phyloP scores from a whole-genome alignment of 2,113 vertebrate genomes.

The Haplochromis burtoni region DNA sequence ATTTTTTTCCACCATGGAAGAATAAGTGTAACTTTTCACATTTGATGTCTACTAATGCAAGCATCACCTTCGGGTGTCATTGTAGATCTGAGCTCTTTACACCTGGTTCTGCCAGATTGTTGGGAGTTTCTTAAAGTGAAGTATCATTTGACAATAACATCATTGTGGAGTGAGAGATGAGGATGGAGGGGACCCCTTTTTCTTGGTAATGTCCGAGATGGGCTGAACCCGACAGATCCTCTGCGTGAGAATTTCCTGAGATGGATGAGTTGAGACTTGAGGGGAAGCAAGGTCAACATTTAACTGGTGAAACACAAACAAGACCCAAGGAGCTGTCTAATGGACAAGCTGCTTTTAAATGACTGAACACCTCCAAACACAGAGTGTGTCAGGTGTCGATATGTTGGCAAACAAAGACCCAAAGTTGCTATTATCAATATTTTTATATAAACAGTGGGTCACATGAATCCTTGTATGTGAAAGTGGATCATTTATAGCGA shows the following conservation, averaged over 20 bases:
- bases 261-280: constrained; percentile 26
- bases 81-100: background rate
- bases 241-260: constrained; percentile 43
- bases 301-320: constrained; percentile 22
- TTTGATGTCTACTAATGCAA: background rate
- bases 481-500: background rate
- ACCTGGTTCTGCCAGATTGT: background rate
- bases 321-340: background rate
- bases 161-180: constrained; percentile 39
- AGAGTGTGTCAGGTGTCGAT: background rate
- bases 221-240: background rate
- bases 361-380: background rate
- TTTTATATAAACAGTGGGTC: background rate
- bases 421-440: background rate
- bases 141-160: constrained; percentile 10
- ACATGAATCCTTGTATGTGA: background rate
- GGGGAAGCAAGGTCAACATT: constrained; percentile 35
- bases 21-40: background rate
- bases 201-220: background rate
- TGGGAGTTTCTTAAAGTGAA: constrained; percentile 1
- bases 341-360: background rate
- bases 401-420: background rate
- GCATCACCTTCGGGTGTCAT: background rate
- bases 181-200: background rate
- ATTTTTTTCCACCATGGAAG: background rate